Conservation (phyloP, 2,797 vertebrate species). For the Paratrypauchen microcephalus region DNA sequence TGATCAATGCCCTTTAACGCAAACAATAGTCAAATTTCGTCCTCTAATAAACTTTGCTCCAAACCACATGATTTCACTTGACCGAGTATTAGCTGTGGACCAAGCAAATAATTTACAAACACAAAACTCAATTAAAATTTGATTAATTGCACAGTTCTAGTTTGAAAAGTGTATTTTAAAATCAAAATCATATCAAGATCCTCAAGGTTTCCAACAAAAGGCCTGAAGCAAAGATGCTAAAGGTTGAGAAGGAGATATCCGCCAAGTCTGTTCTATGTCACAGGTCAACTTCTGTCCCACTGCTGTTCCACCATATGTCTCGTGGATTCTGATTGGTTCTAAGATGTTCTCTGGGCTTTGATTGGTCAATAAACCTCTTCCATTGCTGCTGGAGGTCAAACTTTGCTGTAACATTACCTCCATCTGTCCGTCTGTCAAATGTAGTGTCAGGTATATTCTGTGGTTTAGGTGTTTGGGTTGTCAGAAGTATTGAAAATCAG, state of each 20-base stretch:
- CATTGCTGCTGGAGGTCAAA: constrained; percentile 23
- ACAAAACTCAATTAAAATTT: too few species aligned
- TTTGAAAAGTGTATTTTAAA: too few species aligned
- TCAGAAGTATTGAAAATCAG: too few species aligned
- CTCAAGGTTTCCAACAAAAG: not conserved
- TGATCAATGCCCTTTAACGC: too few species aligned
- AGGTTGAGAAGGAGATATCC: not conserved
- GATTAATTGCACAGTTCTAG: too few species aligned
- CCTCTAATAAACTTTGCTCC: too few species aligned
- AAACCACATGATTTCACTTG: too few species aligned
- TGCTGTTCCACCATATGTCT: constrained; percentile 66
- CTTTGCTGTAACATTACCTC: constrained; percentile 39
- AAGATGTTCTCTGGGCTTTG: constrained; percentile 60
- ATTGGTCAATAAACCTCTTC: constrained; percentile 46
- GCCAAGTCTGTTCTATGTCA: constrained; percentile 52
- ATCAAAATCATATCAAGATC: too few species aligned
- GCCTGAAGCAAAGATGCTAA: not conserved
- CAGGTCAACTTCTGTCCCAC: constrained; percentile 46
- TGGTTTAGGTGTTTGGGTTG: constrained; percentile 5
- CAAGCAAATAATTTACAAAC: too few species aligned
- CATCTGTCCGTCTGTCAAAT: constrained; percentile 25
- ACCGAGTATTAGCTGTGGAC: too few species aligned
- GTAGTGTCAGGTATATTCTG: not conserved
- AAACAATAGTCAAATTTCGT: too few species aligned
- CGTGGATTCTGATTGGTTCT: constrained; percentile 57